Evolutionary conservation across 1,140 invertebrate genomes (phyloP).

Genomic region (Ceratosolen fusciceps): DNA sequence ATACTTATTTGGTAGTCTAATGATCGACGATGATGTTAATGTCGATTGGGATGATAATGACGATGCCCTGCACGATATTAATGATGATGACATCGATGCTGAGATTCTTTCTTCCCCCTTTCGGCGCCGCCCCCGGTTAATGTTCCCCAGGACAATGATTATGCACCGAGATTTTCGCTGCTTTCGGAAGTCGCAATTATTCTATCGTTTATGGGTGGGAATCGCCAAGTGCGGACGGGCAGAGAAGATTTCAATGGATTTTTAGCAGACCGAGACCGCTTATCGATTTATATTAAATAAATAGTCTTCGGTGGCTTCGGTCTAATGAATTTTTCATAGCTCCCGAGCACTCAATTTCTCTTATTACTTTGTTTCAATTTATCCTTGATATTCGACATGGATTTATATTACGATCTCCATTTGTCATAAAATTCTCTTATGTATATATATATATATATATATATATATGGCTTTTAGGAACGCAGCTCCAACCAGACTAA

Average conservation of each 20-base stretch:
- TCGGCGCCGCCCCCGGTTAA: background rate
- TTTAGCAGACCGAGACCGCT: background rate
- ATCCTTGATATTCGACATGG: too few species aligned
- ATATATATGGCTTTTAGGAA: too few species aligned
- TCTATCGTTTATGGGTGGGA: slow-evolving; percentile 18
- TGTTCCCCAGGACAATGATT: background rate
- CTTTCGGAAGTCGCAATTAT: slow-evolving; percentile 20
- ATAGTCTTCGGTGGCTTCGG: background rate
- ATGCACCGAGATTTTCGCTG: slow-evolving; percentile 35
- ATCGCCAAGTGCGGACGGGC: background rate
- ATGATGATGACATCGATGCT: background rate
- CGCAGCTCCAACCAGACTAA: too few species aligned
- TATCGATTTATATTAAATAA: background rate
- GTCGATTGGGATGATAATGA: slow-evolving; percentile 41
- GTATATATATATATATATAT: too few species aligned
- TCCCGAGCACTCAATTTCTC: too few species aligned
- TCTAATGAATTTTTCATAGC: background rate
- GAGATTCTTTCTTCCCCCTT: background rate
- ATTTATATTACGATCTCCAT: too few species aligned
- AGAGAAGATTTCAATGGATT: background rate
- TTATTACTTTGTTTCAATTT: too few species aligned
- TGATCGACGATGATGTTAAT: slow-evolving; percentile 57
- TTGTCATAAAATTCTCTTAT: too few species aligned
- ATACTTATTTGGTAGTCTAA: slow-evolving; percentile 73
- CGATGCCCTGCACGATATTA: too few species aligned